Evolutionary conservation across 2,888 invertebrate genomes (phyloP).

Genomic region (Smittia aterrima): DNA sequence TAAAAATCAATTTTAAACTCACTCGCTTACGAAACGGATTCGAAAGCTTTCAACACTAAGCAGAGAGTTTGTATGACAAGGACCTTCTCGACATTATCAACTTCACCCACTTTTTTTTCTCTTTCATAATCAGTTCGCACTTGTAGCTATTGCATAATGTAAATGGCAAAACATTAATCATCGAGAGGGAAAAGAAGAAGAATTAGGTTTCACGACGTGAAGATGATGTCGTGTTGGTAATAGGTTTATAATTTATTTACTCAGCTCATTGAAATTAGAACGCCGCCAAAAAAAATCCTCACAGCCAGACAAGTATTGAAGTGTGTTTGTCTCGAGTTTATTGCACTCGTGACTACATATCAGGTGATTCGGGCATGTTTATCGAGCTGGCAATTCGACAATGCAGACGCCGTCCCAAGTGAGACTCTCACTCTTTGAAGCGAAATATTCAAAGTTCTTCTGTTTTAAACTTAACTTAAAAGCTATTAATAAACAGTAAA

Average conservation of each 20-base stretch:
- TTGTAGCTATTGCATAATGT: not conserved
- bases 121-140: not conserved
- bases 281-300: not conserved
- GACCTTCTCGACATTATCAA: conserved; percentile 5
- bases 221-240: not conserved
- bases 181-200: not conserved
- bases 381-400: not conserved
- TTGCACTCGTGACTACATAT: conserved; percentile 18
- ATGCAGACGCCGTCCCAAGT: too few species aligned
- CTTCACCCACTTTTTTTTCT: not conserved
- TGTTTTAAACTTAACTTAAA: not conserved
- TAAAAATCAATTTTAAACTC: too few species aligned
- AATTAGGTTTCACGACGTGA: not conserved
- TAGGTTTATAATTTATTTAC: not conserved
- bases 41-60: too few species aligned
- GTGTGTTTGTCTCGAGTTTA: conserved; percentile 7
- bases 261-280: conserved; percentile 13
- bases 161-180: not conserved
- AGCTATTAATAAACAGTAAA: conserved; percentile 30
- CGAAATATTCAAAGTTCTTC: not conserved
- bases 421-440: too few species aligned
- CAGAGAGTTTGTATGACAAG: too few species aligned
- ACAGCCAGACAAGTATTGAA: conserved; percentile 13
- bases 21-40: too few species aligned
- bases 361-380: conserved; percentile 20